A percentile compares a stretch with the other conserved stretches of the same genome.
Evolutionary conservation across 2,113 vertebrate genomes (phyloP).

Genomic region (Stictonetta naevosa): DNA sequence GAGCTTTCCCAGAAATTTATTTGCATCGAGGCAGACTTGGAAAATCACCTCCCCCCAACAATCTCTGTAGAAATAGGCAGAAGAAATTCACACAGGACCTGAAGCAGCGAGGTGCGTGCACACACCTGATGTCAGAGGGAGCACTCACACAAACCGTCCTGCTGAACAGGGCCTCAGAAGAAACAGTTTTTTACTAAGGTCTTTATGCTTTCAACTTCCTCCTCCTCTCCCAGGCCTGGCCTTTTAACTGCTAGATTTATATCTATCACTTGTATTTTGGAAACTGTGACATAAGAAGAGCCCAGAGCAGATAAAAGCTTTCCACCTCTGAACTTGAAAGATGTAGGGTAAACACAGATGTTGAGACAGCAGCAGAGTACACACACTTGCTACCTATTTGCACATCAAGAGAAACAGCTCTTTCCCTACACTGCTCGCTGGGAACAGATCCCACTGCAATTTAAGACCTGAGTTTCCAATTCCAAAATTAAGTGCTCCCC

Average conservation of each 20-base stretch:
- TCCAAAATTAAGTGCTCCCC: background rate
- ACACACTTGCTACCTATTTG: background rate
- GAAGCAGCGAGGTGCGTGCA: background rate
- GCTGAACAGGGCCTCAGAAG: background rate
- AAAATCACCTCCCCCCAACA: background rate
- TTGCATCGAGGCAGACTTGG: background rate
- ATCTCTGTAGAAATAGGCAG: background rate
- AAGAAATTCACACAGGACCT: background rate
- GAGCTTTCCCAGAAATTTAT: background rate
- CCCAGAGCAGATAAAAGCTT: conserved; percentile 27
- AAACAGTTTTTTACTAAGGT: background rate
- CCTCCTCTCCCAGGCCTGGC: conserved; percentile 11
- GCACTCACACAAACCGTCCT: rapidly evolving
- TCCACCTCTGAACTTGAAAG: background rate
- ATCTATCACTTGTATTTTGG: conserved; percentile 29
- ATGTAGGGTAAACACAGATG: background rate
- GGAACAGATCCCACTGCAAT: conserved; percentile 29
- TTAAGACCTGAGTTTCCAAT: conserved; percentile 56
- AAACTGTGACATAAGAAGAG: conserved; percentile 18
- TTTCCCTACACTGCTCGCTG: background rate
- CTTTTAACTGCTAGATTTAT: background rate
- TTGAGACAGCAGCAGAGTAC: background rate
- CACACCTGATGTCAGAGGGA: background rate
- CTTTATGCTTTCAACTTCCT: background rate
- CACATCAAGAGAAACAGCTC: conserved; percentile 30